A percentile compares a stretch with the other conserved stretches of the same genome.
These are phyloP conservation scores for Agonopterix alstromeriana DNA, from an alignment of 2,888 invertebrate genomes.

Conservation along the genomic window DNA sequence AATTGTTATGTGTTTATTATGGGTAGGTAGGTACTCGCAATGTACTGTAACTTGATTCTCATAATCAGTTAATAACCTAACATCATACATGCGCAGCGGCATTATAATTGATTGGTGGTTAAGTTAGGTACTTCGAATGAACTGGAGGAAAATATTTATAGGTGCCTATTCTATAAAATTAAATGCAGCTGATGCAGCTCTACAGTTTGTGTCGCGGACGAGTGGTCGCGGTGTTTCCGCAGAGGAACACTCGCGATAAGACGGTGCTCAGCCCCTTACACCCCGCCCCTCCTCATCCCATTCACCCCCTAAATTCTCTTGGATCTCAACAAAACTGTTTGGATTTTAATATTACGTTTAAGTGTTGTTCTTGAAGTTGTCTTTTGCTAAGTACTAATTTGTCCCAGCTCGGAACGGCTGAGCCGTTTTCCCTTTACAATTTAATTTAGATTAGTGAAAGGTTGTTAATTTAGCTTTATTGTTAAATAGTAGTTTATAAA, in stretches of 20 bases:
- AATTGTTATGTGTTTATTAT: too few relatives aligned
- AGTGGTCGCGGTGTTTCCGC: slow-evolving; percentile 67
- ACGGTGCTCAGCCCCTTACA: slow-evolving; percentile 25
- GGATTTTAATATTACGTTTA: slow-evolving; percentile 72
- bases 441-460: too few relatives aligned
- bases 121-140: too few relatives aligned
- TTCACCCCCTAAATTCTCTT: slow-evolving; percentile 12
- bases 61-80: too few relatives aligned
- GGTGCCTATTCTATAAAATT: too few relatives aligned
- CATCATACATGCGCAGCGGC: too few relatives aligned
- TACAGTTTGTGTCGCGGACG: slow-evolving; percentile 27
- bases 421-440: not conserved
- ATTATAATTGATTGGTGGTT: too few relatives aligned
- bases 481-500: too few relatives aligned
- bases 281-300: slow-evolving; percentile 19
- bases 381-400: slow-evolving; percentile 67
- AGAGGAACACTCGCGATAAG: slow-evolving; percentile 56
- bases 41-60: too few relatives aligned
- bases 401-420: slow-evolving; percentile 24
- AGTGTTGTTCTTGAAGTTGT: slow-evolving; percentile 69
- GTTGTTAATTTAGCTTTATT: too few relatives aligned
- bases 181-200: slow-evolving; percentile 23
- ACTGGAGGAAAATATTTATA: too few relatives aligned
- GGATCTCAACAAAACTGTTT: slow-evolving; percentile 47
- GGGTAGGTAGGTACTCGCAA: too few relatives aligned